Percentiles rank a stretch among this genome's conserved stretches.
phyloP scores from a whole-genome alignment of 1,140 invertebrate species.

The Frieseomelitta varia region DNA sequence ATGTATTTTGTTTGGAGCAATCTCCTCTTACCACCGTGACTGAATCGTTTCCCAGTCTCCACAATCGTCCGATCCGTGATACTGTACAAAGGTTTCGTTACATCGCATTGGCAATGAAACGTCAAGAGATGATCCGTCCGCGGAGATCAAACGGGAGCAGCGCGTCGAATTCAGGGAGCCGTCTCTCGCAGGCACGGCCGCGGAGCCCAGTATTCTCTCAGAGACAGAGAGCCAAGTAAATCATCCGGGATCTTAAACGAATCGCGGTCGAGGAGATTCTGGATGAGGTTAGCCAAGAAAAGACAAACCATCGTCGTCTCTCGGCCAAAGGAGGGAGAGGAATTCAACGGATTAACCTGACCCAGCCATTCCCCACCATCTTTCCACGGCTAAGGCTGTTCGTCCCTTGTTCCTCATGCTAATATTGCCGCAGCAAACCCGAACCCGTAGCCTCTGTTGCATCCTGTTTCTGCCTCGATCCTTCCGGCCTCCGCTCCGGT shows the following conservation, averaged over 20 bases:
- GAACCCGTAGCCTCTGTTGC: constrained; percentile 26
- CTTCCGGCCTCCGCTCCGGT: not conserved
- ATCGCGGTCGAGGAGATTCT: constrained; percentile 47
- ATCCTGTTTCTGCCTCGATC: constrained; percentile 22
- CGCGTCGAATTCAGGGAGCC: constrained; percentile 2
- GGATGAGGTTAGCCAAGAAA: constrained; percentile 64
- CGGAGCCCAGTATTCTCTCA: not conserved
- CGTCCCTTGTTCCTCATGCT: constrained; percentile 56
- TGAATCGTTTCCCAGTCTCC: too few species aligned
- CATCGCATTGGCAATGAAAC: not conserved
- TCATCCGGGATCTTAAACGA: constrained; percentile 61
- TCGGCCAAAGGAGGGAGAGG: constrained; percentile 33
- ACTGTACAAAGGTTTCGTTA: not conserved
- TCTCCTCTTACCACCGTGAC: too few species aligned
- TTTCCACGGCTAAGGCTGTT: not conserved
- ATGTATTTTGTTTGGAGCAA: too few species aligned
- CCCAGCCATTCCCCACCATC: constrained; percentile 12
- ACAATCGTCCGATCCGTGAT: too few species aligned
- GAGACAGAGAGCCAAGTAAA: constrained; percentile 47
- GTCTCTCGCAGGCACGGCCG: constrained; percentile 2
- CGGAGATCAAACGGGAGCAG: constrained; percentile 43
- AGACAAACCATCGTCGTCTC: constrained; percentile 61
- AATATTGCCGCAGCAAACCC: constrained; percentile 75
- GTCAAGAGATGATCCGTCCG: not conserved
- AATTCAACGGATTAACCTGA: constrained; percentile 65